Evolutionary conservation across 2,797 vertebrate genomes (phyloP).

Genomic region (Chaenodraco wilsoni): DNA sequence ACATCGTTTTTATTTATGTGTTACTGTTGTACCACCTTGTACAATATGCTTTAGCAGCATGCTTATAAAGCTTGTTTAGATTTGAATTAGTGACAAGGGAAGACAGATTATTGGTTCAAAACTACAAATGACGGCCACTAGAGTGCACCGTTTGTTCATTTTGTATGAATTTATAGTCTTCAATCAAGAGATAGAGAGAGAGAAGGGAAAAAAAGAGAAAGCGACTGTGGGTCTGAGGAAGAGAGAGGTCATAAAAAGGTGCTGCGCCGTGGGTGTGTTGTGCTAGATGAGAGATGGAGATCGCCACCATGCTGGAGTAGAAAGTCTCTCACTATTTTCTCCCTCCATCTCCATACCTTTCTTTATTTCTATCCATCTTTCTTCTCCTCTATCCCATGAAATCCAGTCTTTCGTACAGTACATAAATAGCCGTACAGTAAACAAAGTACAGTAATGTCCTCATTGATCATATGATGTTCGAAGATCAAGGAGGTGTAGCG

Average conservation of each 20-base stretch:
- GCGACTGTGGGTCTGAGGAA: neutral
- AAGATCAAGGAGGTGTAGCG: slow-evolving; percentile 23
- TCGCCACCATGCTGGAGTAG: slow-evolving; percentile 46
- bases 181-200: neutral
- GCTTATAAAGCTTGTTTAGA: too few species aligned
- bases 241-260: slow-evolving; percentile 47
- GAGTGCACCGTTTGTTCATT: slow-evolving; percentile 39
- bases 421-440: slow-evolving; percentile 43
- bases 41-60: too few species aligned
- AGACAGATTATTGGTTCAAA: too few species aligned
- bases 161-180: neutral
- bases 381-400: slow-evolving; percentile 21
- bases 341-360: slow-evolving; percentile 9
- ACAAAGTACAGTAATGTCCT: slow-evolving; percentile 1
- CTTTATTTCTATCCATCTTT: slow-evolving; percentile 13
- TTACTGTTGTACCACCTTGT: too few species aligned
- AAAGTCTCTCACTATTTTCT: slow-evolving; percentile 44
- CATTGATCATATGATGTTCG: slow-evolving; percentile 24
- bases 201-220: neutral
- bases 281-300: slow-evolving; percentile 57
- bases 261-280: slow-evolving; percentile 56
- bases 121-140: slow-evolving; percentile 35
- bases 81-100: too few species aligned
- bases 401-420: slow-evolving; percentile 21
- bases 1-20: too few species aligned